Percentiles rank a stretch among this genome's conserved stretches.
Conservation (phyloP, 1,140 invertebrate genomes). For the Sweltsa coloradensis region DNA sequence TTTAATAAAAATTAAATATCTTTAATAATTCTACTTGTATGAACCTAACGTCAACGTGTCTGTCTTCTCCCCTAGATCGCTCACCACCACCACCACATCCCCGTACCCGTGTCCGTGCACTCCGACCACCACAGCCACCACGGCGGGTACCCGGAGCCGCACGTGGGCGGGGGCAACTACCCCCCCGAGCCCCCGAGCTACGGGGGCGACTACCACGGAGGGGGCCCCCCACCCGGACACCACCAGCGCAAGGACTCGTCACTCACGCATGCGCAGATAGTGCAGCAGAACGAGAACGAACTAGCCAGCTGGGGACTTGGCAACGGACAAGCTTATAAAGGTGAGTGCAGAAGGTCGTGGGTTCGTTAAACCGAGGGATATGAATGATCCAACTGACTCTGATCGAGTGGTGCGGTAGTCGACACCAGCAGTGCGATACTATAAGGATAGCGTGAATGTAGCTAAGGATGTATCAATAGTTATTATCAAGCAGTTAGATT, state of each 20-base stretch:
- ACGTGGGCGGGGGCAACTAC: constrained; percentile 7
- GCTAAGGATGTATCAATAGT: no score
- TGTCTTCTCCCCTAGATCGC: constrained; percentile 37
- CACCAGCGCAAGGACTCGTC: neutral
- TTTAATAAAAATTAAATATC: no score
- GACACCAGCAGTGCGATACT: no score
- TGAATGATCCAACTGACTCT: no score
- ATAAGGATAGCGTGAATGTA: no score
- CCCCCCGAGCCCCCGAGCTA: neutral
- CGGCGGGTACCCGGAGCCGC: neutral
- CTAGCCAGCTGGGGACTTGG: constrained; percentile 10
- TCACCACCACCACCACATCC: constrained; percentile 40
- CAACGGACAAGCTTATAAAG: neutral
- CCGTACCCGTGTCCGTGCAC: constrained; percentile 31
- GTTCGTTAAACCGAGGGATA: no score
- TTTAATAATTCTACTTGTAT: no score
- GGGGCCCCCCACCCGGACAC: neutral
- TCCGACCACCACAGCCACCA: constrained; percentile 1
- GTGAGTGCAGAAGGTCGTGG: no score
- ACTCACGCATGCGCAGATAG: neutral
- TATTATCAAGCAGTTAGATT: no score
- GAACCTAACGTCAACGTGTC: constrained; percentile 32
- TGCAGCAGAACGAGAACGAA: constrained; percentile 7
- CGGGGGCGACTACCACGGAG: neutral
- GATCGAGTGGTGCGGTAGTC: no score